These are phyloP conservation scores for Oligia latruncula DNA, from an alignment of 2,888 invertebrate genomes.

Conservation along the genomic window DNA sequence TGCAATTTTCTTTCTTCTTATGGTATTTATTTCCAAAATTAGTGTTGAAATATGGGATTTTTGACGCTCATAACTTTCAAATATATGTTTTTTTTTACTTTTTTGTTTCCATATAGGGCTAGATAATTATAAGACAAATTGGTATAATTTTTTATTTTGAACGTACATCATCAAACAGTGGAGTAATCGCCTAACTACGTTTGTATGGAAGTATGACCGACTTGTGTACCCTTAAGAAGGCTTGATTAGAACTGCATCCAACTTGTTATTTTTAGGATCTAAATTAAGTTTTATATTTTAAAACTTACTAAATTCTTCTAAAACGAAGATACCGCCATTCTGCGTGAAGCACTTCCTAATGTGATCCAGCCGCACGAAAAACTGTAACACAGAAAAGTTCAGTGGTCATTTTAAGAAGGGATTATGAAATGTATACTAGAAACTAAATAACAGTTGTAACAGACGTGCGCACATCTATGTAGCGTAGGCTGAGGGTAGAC, in stretches of 20 bases:
- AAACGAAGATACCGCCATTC: slow-evolving; percentile 99
- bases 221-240: not conserved
- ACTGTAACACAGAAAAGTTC: slow-evolving; percentile 93
- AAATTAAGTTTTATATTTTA: too few species aligned
- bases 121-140: too few species aligned
- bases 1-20: too few species aligned
- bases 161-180: too few species aligned
- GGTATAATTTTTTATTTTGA: too few species aligned
- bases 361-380: slow-evolving; percentile 99
- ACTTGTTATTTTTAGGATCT: not conserved
- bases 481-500: slow-evolving; percentile 34
- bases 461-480: slow-evolving; percentile 60
- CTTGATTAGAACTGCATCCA: not conserved
- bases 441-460: slow-evolving; percentile 38
- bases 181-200: too few species aligned
- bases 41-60: too few species aligned
- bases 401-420: slow-evolving; percentile 17
- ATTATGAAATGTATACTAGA: slow-evolving; percentile 5
- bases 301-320: slow-evolving; percentile 99
- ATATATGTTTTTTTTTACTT: too few species aligned
- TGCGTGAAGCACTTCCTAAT: slow-evolving; percentile 99
- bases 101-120: too few species aligned
- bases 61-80: too few species aligned
- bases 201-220: too few species aligned
- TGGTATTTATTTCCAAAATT: too few species aligned